These are phyloP conservation scores for Thalassaphorura encarpata DNA, from an alignment of 1,140 invertebrate genomes.

Conservation along the genomic window DNA sequence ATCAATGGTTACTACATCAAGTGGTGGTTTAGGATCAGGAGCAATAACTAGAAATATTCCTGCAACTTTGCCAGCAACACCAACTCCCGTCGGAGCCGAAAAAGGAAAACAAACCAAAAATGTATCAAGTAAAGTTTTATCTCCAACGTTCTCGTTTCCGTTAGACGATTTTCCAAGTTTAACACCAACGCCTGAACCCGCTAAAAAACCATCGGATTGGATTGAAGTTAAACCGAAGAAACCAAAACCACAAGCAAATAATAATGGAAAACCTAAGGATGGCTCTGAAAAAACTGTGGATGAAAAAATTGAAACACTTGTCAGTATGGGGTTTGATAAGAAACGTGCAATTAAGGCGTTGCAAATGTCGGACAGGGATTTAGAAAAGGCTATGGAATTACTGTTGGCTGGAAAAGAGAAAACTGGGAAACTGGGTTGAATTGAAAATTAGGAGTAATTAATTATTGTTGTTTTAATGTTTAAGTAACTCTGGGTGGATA, in stretches of 20 bases:
- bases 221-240: slow-evolving; percentile 19
- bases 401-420: neutral
- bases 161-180: too few species aligned
- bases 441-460: neutral
- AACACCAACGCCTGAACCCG: neutral
- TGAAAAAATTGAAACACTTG: slow-evolving; percentile 14
- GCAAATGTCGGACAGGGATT: slow-evolving; percentile 14
- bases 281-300: neutral
- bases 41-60: too few species aligned
- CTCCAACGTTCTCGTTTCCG: too few species aligned
- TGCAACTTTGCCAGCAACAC: too few species aligned
- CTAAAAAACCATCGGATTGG: slow-evolving; percentile 11
- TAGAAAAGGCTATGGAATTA: slow-evolving; percentile 17
- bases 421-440: neutral
- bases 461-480: neutral
- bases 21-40: too few species aligned
- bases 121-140: too few species aligned
- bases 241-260: neutral
- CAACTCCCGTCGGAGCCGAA: too few species aligned
- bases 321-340: slow-evolving; percentile 18
- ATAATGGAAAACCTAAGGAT: neutral
- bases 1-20: too few species aligned
- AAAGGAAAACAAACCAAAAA: too few species aligned
- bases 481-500: too few species aligned
- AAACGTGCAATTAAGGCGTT: slow-evolving; percentile 11